These are phyloP conservation scores for cattle (Bos taurus) DNA, from an alignment of 2,113 vertebrate species.

Conservation along the genomic window ARS-UCD2.0 NC_037344.1:1969501-1970000, in stretches of 20 bases:
- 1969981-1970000: neutral
- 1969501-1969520: neutral
- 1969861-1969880: neutral
- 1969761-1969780: neutral
- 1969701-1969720: neutral
- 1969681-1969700: neutral
- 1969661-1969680: neutral
- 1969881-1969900: neutral
- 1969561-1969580: neutral
- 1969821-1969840: neutral
- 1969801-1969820: neutral
- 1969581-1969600: neutral
- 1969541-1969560: rapidly evolving
- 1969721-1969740: neutral
- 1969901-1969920: neutral
- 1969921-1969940: neutral
- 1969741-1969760: neutral
- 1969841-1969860: neutral
- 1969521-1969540: neutral
- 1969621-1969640: neutral
- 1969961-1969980: neutral
- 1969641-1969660: neutral
- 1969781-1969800: neutral
- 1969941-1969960: neutral
- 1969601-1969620: neutral